Conservation (phyloP, 2,888 invertebrate genomes). For the Apodemia mormo region DNA sequence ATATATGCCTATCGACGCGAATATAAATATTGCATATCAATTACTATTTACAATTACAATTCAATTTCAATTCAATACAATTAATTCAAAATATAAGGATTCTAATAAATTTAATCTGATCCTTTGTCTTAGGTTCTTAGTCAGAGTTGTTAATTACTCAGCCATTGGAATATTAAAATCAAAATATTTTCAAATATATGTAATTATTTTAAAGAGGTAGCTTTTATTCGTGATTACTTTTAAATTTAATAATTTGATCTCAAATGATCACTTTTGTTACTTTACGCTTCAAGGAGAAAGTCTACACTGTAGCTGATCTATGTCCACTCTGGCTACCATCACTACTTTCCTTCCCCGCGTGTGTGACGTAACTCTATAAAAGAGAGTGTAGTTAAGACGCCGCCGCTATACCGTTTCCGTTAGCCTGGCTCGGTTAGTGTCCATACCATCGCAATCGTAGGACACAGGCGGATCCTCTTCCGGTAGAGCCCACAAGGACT, state of each 20-base stretch:
- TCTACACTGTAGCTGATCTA: constrained; percentile 64
- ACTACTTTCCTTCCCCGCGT: constrained; percentile 79
- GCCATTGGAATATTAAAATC: too few relatives aligned
- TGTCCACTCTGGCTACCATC: constrained; percentile 66
- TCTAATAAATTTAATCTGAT: too few relatives aligned
- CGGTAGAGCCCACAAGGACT: constrained; percentile 66
- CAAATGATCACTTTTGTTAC: not conserved
- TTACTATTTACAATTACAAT: too few relatives aligned
- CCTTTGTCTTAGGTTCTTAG: too few relatives aligned
- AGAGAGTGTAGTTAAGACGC: constrained; percentile 76
- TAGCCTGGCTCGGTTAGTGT: constrained; percentile 74
- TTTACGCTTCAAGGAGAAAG: constrained; percentile 35
- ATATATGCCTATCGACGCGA: too few relatives aligned
- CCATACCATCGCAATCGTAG: constrained; percentile 62
- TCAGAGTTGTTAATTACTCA: too few relatives aligned
- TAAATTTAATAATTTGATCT: not conserved
- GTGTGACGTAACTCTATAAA: constrained; percentile 82
- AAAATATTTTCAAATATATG: too few relatives aligned
- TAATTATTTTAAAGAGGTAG: not conserved
- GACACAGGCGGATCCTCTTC: constrained; percentile 78
- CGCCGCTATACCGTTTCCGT: constrained; percentile 81
- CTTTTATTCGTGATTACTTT: not conserved
- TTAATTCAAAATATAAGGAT: too few relatives aligned
- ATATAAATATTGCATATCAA: too few relatives aligned
- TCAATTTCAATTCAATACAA: too few relatives aligned